These are phyloP conservation scores for Xanthia icteritia DNA, from an alignment of 2,888 invertebrate genomes.

Conservation along the genomic window DNA sequence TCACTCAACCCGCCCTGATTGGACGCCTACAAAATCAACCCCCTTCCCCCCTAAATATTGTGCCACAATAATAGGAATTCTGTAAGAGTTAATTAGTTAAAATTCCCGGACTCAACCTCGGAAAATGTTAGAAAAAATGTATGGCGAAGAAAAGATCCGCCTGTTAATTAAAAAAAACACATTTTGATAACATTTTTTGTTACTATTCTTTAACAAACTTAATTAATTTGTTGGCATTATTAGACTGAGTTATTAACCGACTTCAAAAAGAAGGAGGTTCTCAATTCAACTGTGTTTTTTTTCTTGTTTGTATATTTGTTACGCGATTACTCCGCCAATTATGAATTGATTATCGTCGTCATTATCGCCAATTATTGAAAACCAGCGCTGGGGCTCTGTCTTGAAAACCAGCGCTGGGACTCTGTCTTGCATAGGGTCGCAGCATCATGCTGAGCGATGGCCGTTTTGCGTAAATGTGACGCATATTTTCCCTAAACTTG, in stretches of 20 bases:
- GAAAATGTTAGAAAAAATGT: conserved; percentile 49
- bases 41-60: conserved; percentile 39
- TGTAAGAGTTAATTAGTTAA: conserved; percentile 58
- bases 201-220: conserved; percentile 13
- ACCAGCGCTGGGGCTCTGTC: too few relatives aligned
- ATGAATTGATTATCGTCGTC: too few relatives aligned
- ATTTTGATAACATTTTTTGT: conserved; percentile 32
- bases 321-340: too few relatives aligned
- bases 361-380: too few relatives aligned
- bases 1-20: conserved; percentile 43
- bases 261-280: too few relatives aligned
- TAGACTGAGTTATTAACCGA: conserved; percentile 4
- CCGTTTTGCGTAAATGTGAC: too few relatives aligned
- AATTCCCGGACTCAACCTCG: conserved; percentile 26
- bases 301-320: too few relatives aligned
- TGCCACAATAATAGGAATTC: conserved; percentile 48
- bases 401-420: too few relatives aligned
- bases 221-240: conserved; percentile 31
- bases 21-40: conserved; percentile 44
- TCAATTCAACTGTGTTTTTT: too few relatives aligned
- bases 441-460: too few relatives aligned
- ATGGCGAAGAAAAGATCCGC: conserved; percentile 24
- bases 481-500: too few relatives aligned
- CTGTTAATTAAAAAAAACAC: conserved; percentile 48
- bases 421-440: too few relatives aligned